Base-by-base conservation (phyloP, 2,797 vertebrate genomes). In the Halcyon chelicuti region DNA sequence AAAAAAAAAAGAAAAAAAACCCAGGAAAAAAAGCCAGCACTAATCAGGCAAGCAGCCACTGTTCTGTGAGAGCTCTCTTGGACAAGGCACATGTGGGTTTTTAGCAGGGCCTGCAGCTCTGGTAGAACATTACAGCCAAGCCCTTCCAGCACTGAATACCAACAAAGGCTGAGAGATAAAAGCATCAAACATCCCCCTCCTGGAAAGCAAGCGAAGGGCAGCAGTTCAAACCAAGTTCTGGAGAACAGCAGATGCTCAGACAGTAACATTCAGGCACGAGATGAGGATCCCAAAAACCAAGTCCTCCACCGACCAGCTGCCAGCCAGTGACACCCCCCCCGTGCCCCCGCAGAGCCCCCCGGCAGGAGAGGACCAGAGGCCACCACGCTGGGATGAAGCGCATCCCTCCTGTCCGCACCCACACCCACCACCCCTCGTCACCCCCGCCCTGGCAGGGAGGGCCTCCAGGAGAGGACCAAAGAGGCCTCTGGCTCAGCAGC, bases 81-180 rank as follows among this genome's bases (percentile, higher is more conserved):
- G 95, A 96, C 82, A 76, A 62, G 93, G 76, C 93, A 94, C 93
- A 93, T 66, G 88, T 73, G 88, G 88, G 86, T 52, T 95, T 93
- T 87, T 47, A 86, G 88, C 80, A 96, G 83, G 93, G 93, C 95
- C 96, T 95, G 88, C 80, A 96, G 95, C 93, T 95, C 93, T 81
- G 75, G 70, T 78, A 82, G 86, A 94, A 97, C 92, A 89, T 87
- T 79, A 79, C 72, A 93, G 92, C 84, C 94, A 82, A 96, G 46
- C 94, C 90, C 85, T 90, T 96, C 94, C 94, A 95, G 89, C 88
- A 55, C 76, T 57, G 63, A 91, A 89, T 80, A 85, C 91, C 96
- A 96, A 80, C 90, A 95, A 93, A 96, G 90, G 57, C 93, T 92
- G 55, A 39, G 92, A 96, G 87, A 94, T 88, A 89, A 96, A 94